Evolutionary conservation across 2,113 vertebrate genomes (phyloP).

Genomic region (Melanostigma gelatinosum): DNA sequence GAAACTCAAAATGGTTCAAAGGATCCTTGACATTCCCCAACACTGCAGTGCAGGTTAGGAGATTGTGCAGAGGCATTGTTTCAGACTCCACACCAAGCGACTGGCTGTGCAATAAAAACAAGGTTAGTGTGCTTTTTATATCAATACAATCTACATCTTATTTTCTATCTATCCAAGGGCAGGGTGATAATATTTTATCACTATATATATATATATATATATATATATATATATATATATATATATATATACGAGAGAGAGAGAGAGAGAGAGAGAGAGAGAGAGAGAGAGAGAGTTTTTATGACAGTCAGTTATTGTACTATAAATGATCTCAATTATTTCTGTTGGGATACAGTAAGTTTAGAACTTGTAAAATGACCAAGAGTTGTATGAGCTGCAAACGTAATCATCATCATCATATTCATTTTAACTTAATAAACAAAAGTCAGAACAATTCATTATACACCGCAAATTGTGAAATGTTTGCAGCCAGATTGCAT

Average conservation of each 20-base stretch:
- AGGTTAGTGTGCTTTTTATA: background rate
- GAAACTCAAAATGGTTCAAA: constrained; percentile 79
- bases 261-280: too few relatives aligned
- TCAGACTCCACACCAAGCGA: constrained; percentile 10
- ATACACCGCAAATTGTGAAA: too few relatives aligned
- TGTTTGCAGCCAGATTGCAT: too few relatives aligned
- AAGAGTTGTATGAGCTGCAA: background rate
- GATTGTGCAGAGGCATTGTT: constrained; percentile 37
- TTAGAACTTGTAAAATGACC: background rate
- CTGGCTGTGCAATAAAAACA: constrained; percentile 9
- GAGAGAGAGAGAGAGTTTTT: too few relatives aligned
- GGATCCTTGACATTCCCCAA: constrained; percentile 74
- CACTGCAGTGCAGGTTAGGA: constrained; percentile 46
- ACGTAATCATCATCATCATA: background rate
- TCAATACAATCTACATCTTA: background rate
- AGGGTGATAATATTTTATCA: background rate
- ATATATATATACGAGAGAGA: too few relatives aligned
- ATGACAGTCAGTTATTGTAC: background rate
- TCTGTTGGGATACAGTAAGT: background rate
- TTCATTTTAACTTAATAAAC: background rate
- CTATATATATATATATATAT: too few relatives aligned
- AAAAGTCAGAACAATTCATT: background rate
- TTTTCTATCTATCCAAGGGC: background rate
- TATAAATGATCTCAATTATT: background rate
- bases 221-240: too few relatives aligned